Evolutionary conservation across 2,797 vertebrate species (phyloP), one percentile per base, ranked within the genome.

Genomic region (Sebastes nivosus): DNA sequence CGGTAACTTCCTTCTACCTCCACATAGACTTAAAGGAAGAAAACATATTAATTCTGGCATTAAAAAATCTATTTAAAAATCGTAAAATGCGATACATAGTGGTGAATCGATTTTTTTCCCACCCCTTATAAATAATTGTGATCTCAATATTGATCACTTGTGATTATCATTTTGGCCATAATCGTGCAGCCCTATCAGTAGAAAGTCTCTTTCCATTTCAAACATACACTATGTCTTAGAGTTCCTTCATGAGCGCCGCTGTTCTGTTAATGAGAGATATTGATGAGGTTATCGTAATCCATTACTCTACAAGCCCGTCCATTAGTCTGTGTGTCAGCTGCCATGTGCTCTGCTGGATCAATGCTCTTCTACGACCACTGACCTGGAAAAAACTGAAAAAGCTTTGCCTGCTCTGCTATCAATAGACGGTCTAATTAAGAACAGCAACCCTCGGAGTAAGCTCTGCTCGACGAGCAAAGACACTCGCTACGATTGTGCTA

Each of bases 301-400:
- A 79, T 91, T 84, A 83, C 77, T 84, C 70, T 68, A 82, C 76
- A 66, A 79, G 75, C 57, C 72, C 1, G 55, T 89, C 87, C 89
- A 89, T 92, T 92, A 89, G 87, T 77, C 66, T 77, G 18, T 80
- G 80, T 87, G 83, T 92, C 79, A 88, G 77, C 81, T 83, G 82
- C 88, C 88, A 90, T 85, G 91, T 91, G 86, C 73, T 85, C 90
- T 90, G 95, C 87, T 88, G 93, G 91, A 95, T 95, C 94, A 87
- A 93, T 95, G 82, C 81, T 83, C 68, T 80, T 83, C 81, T 83
- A 70, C 72, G 60, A 72, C 80, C 90, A 89, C 55, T 95, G 95
- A 95, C 95, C 95, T 92, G 91, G 91, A 95, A 95, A 94, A 84
- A 78, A 75, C 84, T 84, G 82, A 81, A 92, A 93, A 93, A 82